Conservation (phyloP, 2,797 vertebrate species). For the Dipus sagitta region DNA sequence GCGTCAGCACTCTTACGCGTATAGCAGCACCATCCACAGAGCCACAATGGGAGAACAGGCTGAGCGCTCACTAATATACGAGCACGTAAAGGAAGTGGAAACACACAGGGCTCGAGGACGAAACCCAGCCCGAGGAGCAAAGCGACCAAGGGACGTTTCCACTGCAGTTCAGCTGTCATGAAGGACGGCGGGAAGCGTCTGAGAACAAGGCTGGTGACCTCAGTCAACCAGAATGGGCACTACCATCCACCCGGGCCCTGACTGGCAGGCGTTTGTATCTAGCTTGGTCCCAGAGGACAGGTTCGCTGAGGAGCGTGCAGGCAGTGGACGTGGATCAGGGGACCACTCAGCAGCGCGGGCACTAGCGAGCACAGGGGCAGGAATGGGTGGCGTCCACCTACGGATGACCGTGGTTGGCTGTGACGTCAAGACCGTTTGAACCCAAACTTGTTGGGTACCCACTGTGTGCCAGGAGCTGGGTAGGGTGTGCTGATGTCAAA, state of each 20-base stretch:
- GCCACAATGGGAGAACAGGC: background rate
- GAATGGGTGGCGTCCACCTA: background rate
- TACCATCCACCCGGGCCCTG: background rate
- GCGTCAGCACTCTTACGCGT: too few relatives aligned
- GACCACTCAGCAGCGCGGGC: background rate
- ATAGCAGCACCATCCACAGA: too few relatives aligned
- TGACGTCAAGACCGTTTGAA: background rate
- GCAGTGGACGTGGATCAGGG: background rate
- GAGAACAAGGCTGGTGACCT: background rate
- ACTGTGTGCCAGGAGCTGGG: background rate
- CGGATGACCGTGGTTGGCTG: background rate
- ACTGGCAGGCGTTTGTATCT: background rate
- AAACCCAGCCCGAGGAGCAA: background rate
- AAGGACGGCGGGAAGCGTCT: background rate
- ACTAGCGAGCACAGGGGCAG: background rate
- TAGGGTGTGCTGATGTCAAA: background rate
- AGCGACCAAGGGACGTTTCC: background rate
- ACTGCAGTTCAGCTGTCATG: accelerated
- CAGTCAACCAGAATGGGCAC: background rate
- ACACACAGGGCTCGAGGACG: background rate
- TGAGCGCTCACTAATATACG: accelerated
- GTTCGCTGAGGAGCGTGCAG: background rate
- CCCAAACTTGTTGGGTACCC: background rate
- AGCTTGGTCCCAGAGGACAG: background rate
- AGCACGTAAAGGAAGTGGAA: background rate